Evolutionary conservation across 2,113 vertebrate genomes (phyloP).

Genomic region (Hemichromis elongatus): DNA sequence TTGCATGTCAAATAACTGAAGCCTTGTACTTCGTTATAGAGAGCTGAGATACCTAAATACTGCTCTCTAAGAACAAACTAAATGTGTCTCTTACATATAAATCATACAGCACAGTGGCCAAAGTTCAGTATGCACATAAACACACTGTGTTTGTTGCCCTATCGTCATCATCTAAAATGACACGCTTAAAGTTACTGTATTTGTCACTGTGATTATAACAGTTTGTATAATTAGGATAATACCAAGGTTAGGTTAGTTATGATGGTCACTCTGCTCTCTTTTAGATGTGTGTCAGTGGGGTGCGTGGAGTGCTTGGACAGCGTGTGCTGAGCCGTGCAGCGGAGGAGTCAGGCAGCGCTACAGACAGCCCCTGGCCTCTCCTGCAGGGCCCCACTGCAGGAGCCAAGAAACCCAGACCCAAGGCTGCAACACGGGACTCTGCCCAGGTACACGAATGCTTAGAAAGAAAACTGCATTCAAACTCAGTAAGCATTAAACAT

Average conservation of each 20-base stretch:
- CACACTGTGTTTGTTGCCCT: neutral
- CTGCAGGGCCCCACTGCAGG: slow-evolving; percentile 60
- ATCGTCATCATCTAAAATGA: neutral
- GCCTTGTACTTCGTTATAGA: neutral
- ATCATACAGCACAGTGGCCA: neutral
- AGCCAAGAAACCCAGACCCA: slow-evolving; percentile 79
- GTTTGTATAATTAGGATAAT: neutral
- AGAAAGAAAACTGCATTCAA: neutral
- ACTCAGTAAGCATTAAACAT: neutral
- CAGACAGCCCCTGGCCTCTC: slow-evolving; percentile 53
- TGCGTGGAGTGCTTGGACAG: slow-evolving; percentile 81
- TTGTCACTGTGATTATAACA: neutral
- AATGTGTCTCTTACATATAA: neutral
- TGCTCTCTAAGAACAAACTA: neutral
- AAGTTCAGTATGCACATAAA: neutral
- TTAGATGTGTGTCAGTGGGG: slow-evolving; percentile 83
- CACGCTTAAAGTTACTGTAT: neutral
- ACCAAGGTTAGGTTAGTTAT: neutral
- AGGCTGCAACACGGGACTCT: slow-evolving; percentile 80
- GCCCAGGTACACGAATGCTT: slow-evolving; percentile 74
- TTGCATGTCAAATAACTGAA: neutral
- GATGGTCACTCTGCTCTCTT: neutral
- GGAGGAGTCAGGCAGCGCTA: slow-evolving; percentile 80
- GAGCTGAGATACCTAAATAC: neutral
- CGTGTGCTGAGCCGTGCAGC: slow-evolving; percentile 79